Base-by-base conservation (phyloP, 2,113 vertebrate genomes). In the Ginglymostoma cirratum region DNA sequence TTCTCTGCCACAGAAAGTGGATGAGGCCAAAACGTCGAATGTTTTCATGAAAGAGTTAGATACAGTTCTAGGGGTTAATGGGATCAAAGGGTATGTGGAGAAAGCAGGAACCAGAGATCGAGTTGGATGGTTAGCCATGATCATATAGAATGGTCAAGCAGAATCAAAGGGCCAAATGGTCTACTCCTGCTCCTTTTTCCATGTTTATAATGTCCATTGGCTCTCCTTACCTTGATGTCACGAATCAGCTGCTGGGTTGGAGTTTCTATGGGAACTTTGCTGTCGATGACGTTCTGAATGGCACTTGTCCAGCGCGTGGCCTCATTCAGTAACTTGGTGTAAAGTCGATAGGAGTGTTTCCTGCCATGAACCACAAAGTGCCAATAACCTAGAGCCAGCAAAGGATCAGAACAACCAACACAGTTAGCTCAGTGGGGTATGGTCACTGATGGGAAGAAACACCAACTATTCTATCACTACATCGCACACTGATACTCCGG, bases 221-320 rank as follows among this genome's bases (percentile, higher is more conserved):
- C 93, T 38, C 8, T n/a, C 96, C 96, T 92, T 97, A 99, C 98
- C 98, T 98, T 99, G 96, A 99, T 99, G 97, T 99, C 99, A 96
- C 98, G 97, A 96, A 99, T 99, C 96, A 99, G 98, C 67, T 99
- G 98, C 96, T 99, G 98, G 0, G 99, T 99, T 17, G 99, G 99
- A 1, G 99, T 99, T 97, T 99, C 98, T 76, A 99, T 99, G 96
- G 98, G 98, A 2, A 98, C 98, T 96, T 99, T 99, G 98, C 97
- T 98, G 97, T 99, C 99, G 34, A 99, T 98, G 96, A 99, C 98
- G 2, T 98, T 98, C 96, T 99, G 98, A 48, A 99, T 98, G 96
- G 98, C 98, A 0, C 98, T 98, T 0, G 98, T 98, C 99, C 99
- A 99, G 96, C 99, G 98, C 98, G 98, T 98, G 95, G 98, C 98